Conservation (phyloP, 2,113 vertebrate species). For the Eulemur rufifrons region DNA sequence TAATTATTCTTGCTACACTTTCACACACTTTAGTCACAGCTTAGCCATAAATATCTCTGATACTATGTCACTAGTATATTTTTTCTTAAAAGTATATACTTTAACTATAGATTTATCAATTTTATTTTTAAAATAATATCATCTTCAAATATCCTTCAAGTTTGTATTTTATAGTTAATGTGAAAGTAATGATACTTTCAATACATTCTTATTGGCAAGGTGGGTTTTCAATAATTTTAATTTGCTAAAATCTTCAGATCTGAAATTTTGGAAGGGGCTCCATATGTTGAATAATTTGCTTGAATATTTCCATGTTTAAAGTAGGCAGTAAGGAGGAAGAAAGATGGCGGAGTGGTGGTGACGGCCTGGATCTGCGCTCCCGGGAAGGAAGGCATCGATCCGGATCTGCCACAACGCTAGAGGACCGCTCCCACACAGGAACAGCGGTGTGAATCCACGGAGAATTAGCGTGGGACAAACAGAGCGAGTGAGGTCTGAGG, state of each 20-base stretch:
- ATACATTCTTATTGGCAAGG: background rate
- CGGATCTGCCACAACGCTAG: too few relatives aligned
- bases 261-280: background rate
- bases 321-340: background rate
- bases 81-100: background rate
- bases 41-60: background rate
- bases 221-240: background rate
- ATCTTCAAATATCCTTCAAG: background rate
- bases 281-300: background rate
- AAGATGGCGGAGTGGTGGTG: too few relatives aligned
- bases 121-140: background rate
- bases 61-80: background rate
- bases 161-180: background rate
- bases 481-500: too few relatives aligned
- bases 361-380: too few relatives aligned
- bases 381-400: too few relatives aligned
- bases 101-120: background rate
- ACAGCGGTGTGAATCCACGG: too few relatives aligned
- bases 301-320: background rate
- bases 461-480: too few relatives aligned
- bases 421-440: too few relatives aligned
- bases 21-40: background rate
- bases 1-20: background rate
- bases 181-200: background rate
- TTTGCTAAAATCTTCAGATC: background rate